phyloP scores from a whole-genome alignment of 2,797 vertebrate genomes.

The Natrix natrix region DNA sequence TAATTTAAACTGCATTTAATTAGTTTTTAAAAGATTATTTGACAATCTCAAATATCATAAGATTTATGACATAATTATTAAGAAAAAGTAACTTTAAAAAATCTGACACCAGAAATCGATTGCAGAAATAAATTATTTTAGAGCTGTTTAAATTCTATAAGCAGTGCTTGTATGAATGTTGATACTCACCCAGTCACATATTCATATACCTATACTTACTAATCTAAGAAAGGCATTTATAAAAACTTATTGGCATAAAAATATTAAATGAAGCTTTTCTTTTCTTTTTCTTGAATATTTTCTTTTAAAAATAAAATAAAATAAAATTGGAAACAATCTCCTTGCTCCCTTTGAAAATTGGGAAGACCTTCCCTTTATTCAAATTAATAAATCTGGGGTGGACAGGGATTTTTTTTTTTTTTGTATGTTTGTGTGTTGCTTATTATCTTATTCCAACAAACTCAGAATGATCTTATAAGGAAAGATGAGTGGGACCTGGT shows the following conservation, averaged over 20 bases:
- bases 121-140: neutral
- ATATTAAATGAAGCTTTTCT: neutral
- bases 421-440: neutral
- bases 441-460: neutral
- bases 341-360: neutral
- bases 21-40: neutral
- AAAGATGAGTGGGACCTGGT: neutral
- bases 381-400: neutral
- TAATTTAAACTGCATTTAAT: neutral
- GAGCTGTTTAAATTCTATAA: neutral
- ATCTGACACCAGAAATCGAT: neutral
- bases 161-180: neutral
- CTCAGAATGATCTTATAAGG: neutral
- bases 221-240: neutral
- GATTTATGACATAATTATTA: neutral
- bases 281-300: neutral
- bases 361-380: neutral
- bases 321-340: neutral
- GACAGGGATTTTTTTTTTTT: neutral
- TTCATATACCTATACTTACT: neutral
- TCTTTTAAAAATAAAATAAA: neutral
- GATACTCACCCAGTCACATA: neutral
- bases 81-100: neutral
- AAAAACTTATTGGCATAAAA: neutral
- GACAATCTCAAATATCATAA: neutral